A percentile compares a stretch with the other conserved stretches of the same genome.
These are phyloP conservation scores for Drosophila micromelanica DNA, from an alignment of 1,140 invertebrate species.

Conservation along the genomic window DNA sequence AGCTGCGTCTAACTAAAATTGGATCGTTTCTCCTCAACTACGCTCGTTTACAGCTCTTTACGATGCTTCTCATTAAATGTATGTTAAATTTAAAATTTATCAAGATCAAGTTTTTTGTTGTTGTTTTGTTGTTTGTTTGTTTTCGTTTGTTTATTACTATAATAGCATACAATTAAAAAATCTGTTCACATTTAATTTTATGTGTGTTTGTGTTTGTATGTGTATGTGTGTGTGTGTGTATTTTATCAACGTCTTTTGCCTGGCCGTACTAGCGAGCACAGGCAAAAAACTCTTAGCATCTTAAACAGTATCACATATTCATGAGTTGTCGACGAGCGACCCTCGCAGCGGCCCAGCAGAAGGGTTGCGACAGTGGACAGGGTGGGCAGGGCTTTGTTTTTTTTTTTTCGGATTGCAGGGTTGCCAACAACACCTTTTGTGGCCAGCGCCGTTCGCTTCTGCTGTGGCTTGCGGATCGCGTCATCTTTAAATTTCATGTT, in stretches of 20 bases:
- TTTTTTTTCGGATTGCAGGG: neutral
- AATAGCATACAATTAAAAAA: constrained; percentile 72
- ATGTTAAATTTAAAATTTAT: constrained; percentile 78
- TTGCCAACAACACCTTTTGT: neutral
- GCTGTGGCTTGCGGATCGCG: constrained; percentile 47
- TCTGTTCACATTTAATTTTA: constrained; percentile 70
- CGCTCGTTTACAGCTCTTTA: constrained; percentile 23
- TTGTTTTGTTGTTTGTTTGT: constrained; percentile 50
- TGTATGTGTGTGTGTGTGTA: constrained; percentile 38
- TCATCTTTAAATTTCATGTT: constrained; percentile 81
- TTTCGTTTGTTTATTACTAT: constrained; percentile 55
- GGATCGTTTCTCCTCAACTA: constrained; percentile 53
- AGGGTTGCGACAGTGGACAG: neutral
- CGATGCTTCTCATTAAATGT: constrained; percentile 35
- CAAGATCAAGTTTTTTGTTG: constrained; percentile 75
- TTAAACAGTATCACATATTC: constrained; percentile 83
- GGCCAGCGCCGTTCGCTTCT: constrained; percentile 3
- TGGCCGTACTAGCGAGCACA: constrained; percentile 43
- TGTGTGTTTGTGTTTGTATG: constrained; percentile 26
- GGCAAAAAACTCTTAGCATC: constrained; percentile 74
- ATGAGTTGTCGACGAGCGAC: constrained; percentile 78
- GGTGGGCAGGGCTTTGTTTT: no score
- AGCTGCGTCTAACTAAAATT: constrained; percentile 83
- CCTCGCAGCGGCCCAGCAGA: constrained; percentile 46
- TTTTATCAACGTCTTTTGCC: constrained; percentile 68